A percentile compares a stretch with the other conserved stretches of the same genome.
Evolutionary conservation across 2,888 invertebrate genomes (phyloP).

Genomic region (Stenolophus ochropezus): DNA sequence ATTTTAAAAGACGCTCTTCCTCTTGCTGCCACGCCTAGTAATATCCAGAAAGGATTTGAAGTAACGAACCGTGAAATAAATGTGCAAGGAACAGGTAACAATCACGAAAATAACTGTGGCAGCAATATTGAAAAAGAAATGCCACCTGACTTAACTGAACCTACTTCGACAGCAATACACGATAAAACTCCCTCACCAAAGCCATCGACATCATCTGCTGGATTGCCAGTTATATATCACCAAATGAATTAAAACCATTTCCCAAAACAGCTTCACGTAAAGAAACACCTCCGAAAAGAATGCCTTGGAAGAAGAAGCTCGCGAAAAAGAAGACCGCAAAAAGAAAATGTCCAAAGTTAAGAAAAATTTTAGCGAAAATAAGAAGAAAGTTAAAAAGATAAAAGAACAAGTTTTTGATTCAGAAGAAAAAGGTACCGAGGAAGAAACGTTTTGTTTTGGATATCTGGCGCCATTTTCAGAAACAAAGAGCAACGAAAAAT

Average conservation of each 20-base stretch:
- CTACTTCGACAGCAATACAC: neutral
- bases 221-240: neutral
- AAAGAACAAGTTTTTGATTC: neutral
- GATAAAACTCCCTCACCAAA: neutral
- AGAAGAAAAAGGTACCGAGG: neutral
- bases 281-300: neutral
- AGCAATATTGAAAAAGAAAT: neutral
- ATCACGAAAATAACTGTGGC: neutral
- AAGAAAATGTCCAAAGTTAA: neutral
- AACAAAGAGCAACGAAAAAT: neutral
- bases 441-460: neutral
- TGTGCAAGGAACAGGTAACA: neutral
- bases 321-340: neutral
- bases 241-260: neutral
- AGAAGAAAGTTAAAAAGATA: too few relatives aligned
- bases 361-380: neutral
- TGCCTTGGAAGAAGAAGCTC: neutral
- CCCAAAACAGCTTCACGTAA: neutral
- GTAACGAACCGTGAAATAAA: slow-evolving; percentile 34
- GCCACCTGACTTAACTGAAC: neutral
- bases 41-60: slow-evolving; percentile 57
- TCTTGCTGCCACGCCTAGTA: slow-evolving; percentile 38
- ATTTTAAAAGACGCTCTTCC: slow-evolving; percentile 54
- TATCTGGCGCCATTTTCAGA: neutral
- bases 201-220: neutral